Conservation (phyloP, 1,140 invertebrate genomes). For the Streblospio benedicti region DNA sequence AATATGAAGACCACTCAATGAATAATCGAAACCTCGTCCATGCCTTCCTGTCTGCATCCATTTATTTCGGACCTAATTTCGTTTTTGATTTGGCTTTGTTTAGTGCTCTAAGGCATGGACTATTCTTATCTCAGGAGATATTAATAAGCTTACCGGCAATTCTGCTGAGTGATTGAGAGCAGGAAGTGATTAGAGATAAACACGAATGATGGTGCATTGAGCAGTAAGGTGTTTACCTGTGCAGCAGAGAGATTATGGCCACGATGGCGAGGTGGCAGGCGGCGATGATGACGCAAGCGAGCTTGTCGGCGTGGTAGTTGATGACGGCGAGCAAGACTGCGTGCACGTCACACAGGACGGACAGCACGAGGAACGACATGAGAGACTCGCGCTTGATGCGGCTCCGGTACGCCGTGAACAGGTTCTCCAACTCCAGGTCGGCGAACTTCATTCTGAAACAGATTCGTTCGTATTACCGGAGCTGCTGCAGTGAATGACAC, state of each 20-base stretch:
- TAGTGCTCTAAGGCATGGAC: too few species aligned
- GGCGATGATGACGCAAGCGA: slow-evolving; percentile 2
- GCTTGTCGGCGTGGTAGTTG: neutral
- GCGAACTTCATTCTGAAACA: slow-evolving; percentile 32
- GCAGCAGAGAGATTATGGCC: neutral
- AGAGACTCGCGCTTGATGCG: slow-evolving; percentile 67
- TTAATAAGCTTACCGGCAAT: too few species aligned
- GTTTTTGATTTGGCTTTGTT: too few species aligned
- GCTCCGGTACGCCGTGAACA: slow-evolving; percentile 67
- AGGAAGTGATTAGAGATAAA: slow-evolving; percentile 60
- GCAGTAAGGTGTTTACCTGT: too few species aligned
- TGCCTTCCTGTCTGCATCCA: too few species aligned
- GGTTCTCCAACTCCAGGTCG: slow-evolving; percentile 58
- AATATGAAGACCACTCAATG: too few species aligned
- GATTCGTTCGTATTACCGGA: too few species aligned
- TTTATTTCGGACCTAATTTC: too few species aligned
- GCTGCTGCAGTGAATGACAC: too few species aligned
- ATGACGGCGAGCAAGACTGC: slow-evolving; percentile 13
- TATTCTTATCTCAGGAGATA: too few species aligned
- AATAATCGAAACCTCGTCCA: too few species aligned
- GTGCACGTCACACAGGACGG: slow-evolving; percentile 43
- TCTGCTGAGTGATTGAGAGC: too few species aligned
- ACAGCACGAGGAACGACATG: slow-evolving; percentile 62
- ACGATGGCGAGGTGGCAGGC: neutral
- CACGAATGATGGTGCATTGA: slow-evolving; percentile 60